Evolutionary conservation across 2,797 vertebrate species (phyloP), one percentile per base, ranked within the genome.

Genomic region (Hydrolagus colliei): DNA sequence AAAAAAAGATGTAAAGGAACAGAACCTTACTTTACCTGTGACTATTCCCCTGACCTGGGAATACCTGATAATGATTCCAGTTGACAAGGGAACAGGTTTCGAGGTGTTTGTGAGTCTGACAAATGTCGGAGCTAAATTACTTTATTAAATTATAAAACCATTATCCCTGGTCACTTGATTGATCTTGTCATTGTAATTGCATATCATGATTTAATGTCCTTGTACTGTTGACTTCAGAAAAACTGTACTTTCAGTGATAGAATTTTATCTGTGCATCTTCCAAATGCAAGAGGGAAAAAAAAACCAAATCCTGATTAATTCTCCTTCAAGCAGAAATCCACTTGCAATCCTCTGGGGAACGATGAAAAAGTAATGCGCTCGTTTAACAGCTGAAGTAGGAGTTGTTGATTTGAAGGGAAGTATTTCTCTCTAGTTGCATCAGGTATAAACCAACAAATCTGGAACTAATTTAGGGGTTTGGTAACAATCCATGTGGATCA

Each of bases 281-380:
- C 7, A 65, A 65, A 80, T 63, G 78, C 32, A 52, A 52, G 41
- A 52, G 41, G 41, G 6, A 52, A 52, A 52, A 52, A 52, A 67
- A 79, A 79, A 63, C n/a, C n/a, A 59, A 79, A 65, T 27, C n/a
- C 8, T 80, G 65, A 14, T 80, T 80, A 65, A 80, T 32, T 80
- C 65, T 80, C 62, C 13, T 63, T 65, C n/a, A 1, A 9, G 78
- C 78, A 65, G 78, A 22, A 22, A 80, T 65, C 63, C 32, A 67
- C 7, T 80, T 80, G 8, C 78, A 80, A 80, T 27, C 62, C 78
- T 32, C 78, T 27, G 32, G 61, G 65, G 9, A 22, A 20, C 22
- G 12, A 20, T 16, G 78, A n/a, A 65, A 27, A 80, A 59, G 61
- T 12, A 22, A 32, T 0, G 2, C 41, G 6, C 41, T 52, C 41